Conservation (phyloP, 2,113 vertebrate genomes). For the Morphnarchus princeps region DNA sequence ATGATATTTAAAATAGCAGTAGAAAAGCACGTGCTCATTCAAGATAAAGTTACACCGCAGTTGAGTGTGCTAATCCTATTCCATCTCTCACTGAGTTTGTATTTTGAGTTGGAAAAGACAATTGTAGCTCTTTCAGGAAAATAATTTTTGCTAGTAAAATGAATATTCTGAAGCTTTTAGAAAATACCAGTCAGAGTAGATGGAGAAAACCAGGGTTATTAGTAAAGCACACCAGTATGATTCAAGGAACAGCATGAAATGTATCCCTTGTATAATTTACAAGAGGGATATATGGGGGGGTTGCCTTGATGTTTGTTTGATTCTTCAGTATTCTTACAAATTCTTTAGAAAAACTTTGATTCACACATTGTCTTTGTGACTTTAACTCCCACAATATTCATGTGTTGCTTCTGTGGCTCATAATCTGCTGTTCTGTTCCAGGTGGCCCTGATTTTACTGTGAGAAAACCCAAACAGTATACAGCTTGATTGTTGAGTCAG, state of each 20-base stretch:
- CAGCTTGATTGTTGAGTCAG: neutral
- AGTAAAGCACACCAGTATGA: neutral
- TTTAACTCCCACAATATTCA: neutral
- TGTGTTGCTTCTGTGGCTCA: neutral
- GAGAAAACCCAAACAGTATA: neutral
- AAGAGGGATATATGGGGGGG: rapidly evolving
- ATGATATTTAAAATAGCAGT: neutral
- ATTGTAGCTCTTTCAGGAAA: neutral
- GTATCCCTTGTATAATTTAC: neutral
- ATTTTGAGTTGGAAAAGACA: neutral
- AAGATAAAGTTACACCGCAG: neutral
- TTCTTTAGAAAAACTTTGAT: neutral
- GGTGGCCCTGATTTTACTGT: neutral
- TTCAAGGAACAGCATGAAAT: neutral
- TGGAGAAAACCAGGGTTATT: neutral
- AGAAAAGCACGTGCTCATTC: neutral
- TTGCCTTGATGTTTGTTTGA: neutral
- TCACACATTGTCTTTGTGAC: neutral
- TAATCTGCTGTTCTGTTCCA: neutral
- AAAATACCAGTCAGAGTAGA: neutral
- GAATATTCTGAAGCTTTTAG: neutral
- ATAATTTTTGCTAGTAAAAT: neutral
- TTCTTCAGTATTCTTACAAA: neutral
- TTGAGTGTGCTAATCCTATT: neutral
- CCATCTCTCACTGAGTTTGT: neutral